Evolutionary conservation across 2,888 invertebrate genomes (phyloP).

Genomic region (Aplocera efformata): DNA sequence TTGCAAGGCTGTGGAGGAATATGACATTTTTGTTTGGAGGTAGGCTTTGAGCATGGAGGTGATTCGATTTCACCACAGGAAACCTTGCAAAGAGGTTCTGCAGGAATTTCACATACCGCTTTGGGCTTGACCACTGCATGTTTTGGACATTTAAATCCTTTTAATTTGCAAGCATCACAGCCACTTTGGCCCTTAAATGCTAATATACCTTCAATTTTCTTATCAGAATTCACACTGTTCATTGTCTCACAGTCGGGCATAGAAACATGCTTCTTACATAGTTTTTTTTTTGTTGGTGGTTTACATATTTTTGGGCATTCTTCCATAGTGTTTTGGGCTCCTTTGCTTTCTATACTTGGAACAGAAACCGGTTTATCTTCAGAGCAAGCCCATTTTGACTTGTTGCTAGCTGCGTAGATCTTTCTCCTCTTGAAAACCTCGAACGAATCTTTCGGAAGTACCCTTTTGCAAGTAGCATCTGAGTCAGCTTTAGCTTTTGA

Average conservation of each 20-base stretch:
- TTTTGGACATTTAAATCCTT: constrained; percentile 26
- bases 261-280: constrained; percentile 43
- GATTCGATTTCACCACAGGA: constrained; percentile 24
- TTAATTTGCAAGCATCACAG: constrained; percentile 34
- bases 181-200: constrained; percentile 32
- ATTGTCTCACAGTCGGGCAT: constrained; percentile 40
- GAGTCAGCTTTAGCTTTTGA: constrained; percentile 26
- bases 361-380: constrained; percentile 26
- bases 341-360: constrained; percentile 36
- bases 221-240: constrained; percentile 21
- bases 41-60: no score
- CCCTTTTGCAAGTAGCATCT: constrained; percentile 29
- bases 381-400: constrained; percentile 40
- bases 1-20: constrained; percentile 3
- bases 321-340: constrained; percentile 24
- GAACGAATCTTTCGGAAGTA: constrained; percentile 60
- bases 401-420: constrained; percentile 47
- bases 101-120: constrained; percentile 32
- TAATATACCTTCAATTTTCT: constrained; percentile 38
- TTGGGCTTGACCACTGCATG: constrained; percentile 30
- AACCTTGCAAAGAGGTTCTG: constrained; percentile 32
- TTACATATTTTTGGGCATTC: constrained; percentile 27
- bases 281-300: constrained; percentile 21
- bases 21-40: constrained; percentile 11
- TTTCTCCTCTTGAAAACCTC: constrained; percentile 57